Percentiles rank a stretch among this genome's conserved stretches.
phyloP scores from a whole-genome alignment of 2,113 vertebrate genomes.

The Indicator maculatus region DNA sequence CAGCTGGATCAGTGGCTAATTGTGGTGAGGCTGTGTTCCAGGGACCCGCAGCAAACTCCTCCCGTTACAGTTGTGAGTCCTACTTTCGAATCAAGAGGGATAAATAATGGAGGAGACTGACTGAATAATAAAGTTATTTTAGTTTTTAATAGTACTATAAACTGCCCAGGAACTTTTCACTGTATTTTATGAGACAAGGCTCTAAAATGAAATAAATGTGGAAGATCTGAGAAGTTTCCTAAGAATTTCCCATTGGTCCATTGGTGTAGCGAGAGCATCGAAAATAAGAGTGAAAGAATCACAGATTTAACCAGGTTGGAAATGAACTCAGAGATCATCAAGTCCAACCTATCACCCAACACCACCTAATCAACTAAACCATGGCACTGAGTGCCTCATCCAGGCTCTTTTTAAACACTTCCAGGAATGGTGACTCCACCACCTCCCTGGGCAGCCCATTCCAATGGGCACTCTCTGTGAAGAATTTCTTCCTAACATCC shows the following conservation, averaged over 20 bases:
- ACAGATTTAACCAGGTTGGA: too few species aligned
- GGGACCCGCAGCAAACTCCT: slow-evolving; percentile 37
- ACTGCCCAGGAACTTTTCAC: background rate
- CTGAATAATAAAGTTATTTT: slow-evolving; percentile 44
- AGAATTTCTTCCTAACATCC: too few species aligned
- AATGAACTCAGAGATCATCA: too few species aligned
- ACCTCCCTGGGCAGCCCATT: too few species aligned
- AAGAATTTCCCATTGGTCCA: background rate
- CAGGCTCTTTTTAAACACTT: too few species aligned
- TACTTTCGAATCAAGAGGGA: slow-evolving; percentile 39
- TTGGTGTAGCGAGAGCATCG: background rate
- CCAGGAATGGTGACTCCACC: too few species aligned
- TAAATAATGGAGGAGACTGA: slow-evolving; percentile 36
- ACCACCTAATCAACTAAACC: too few species aligned
- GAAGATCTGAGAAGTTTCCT: background rate
- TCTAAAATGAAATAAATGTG: background rate
- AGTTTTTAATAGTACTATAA: slow-evolving; percentile 32
- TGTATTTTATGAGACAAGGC: background rate
- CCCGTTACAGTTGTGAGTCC: background rate
- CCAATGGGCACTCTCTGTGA: too few species aligned
- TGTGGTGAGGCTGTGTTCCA: slow-evolving; percentile 42
- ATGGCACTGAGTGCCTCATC: too few species aligned
- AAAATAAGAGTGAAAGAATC: background rate
- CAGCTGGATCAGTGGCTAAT: slow-evolving; percentile 64
- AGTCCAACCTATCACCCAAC: too few species aligned